Evolutionary conservation across 2,888 invertebrate species (phyloP).

Genomic region (Patella pellucida): DNA sequence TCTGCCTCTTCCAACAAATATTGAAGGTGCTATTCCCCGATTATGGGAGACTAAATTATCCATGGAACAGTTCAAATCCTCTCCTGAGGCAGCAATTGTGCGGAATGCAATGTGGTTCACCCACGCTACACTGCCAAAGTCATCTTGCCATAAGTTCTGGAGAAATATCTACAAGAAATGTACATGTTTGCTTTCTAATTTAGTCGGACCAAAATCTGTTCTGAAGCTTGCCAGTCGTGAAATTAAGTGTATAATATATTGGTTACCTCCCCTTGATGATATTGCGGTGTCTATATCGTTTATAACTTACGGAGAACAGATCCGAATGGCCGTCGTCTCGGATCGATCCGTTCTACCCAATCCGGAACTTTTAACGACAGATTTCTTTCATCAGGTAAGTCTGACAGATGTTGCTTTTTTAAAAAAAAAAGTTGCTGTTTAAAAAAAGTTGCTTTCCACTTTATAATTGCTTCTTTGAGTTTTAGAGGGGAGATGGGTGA

Average conservation of each 20-base stretch:
- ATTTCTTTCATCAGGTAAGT: slow-evolving; percentile 69
- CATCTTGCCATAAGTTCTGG: slow-evolving; percentile 62
- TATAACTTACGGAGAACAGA: slow-evolving; percentile 74
- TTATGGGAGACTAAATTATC: slow-evolving; percentile 75
- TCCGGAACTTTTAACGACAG: slow-evolving; percentile 67
- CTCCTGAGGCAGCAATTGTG: slow-evolving; percentile 74
- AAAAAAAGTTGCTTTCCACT: too few relatives aligned
- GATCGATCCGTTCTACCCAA: slow-evolving; percentile 70
- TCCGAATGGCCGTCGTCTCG: slow-evolving; percentile 73
- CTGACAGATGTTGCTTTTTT: too few relatives aligned
- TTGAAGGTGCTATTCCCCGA: slow-evolving; percentile 76
- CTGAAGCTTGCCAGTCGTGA: slow-evolving; percentile 71
- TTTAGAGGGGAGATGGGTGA: too few relatives aligned
- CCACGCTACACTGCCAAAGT: slow-evolving; percentile 68
- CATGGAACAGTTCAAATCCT: slow-evolving; percentile 73
- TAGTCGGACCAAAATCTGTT: slow-evolving; percentile 73
- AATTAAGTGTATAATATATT: slow-evolving; percentile 68
- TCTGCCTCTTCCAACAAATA: slow-evolving; percentile 73
- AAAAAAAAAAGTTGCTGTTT: too few relatives aligned
- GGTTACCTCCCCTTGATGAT: slow-evolving; percentile 73
- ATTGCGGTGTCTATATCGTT: slow-evolving; percentile 74
- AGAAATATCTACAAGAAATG: slow-evolving; percentile 55
- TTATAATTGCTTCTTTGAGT: too few relatives aligned
- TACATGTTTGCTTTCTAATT: slow-evolving; percentile 71
- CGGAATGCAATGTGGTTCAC: slow-evolving; percentile 73